Evolutionary conservation across 92 coral and sea anemone species (phyloP), one percentile per base, ranked within the genome.

Genomic region (Hydrozoanthus gracilis): DNA sequence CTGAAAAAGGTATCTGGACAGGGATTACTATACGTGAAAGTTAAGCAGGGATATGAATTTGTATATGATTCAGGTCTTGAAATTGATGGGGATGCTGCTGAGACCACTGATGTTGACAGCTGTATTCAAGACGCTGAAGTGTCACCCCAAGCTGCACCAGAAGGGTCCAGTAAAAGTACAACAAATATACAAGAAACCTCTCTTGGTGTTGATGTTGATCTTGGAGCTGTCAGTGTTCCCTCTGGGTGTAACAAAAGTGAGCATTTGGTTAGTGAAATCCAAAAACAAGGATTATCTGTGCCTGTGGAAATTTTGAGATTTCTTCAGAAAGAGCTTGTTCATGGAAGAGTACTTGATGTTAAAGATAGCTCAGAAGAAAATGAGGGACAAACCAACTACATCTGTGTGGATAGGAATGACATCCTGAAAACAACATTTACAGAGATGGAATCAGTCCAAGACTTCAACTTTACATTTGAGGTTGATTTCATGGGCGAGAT

Each of bases 401-500:
- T 87, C 45, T 87, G 71, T 78, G 77, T 87, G 27, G 72, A 70
- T 45, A 51, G 64, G 49, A 50, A 83, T 44, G 62, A 68, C 44
- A 47, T 64, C 20, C 50, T 84, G 79, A 84, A 58, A 45, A 50
- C 88, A 39, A 84, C 88, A 50, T 84, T 84, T 44, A 13, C 88
- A 84, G 87, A 77, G 65, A 73, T 88, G 61, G 87, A 76, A 79
- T 62, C 89, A 2, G 72, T 89, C 4, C 27, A 86, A 27, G 78
- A 88, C 76, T 86, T 79, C 55, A 68, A 75, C 18, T 51, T 55
- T 44, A 91, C 91, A 3, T 91, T 91, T 79, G 91, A 91, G 74
- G 91, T 88, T 4, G 92, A 92, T 46, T 92, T 92, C 65, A 88
- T 86, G 71, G 94, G 94, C 10, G 92, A 92, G 73, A n/a, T 47